Base-by-base conservation (phyloP, 1,140 invertebrate species). In the Papilio aristodemus region DNA sequence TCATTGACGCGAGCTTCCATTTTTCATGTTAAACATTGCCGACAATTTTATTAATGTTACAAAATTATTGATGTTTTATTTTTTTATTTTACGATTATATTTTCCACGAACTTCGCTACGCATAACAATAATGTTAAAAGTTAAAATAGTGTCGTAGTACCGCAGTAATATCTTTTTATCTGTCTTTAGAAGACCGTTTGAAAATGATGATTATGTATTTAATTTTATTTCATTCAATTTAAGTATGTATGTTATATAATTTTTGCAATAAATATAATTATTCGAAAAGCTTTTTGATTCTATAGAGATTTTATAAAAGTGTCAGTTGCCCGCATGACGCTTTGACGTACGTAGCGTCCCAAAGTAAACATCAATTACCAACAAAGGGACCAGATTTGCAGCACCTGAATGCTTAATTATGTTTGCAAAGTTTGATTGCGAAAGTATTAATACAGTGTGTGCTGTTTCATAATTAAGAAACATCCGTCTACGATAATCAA, bases 361-460 rank as follows among this genome's bases (percentile, higher is more conserved):
- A 66, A 50, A 22, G 41, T 36, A 66, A 66, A 66, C 63, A 66
- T 66, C 63, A 66, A 66, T 66, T 66, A 66, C 43, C n/a, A 36
- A 38, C 60, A 64, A 43, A 66, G 63, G 63, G 63, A 66, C 41
- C 13, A 32, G 32, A 66, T 66, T 66, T 66, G 41, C 43, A 50
- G 41, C 63, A 66, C 63, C 63, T 66, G 63, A 46, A 66, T 66
- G 63, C 7, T 66, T 66, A 66, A 66, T 66, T 66, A 50, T 66
- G 63, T 66, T 66, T 27, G 25, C 38, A 5, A 17, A 64, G 10
- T 64, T 41, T 41, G 38, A 63, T 43, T 43, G 38, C 38, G 19
- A 63, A 63, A 63, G 13, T 63, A 25, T 63, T 63, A 25, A 63
- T n/a, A 63, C 10, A 41, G 10, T 63, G 17, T 63, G 54, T 14